Evolutionary conservation across 2,888 invertebrate species (phyloP), one percentile per base, ranked within the genome.

Genomic region (Synergus umbraculus): DNA sequence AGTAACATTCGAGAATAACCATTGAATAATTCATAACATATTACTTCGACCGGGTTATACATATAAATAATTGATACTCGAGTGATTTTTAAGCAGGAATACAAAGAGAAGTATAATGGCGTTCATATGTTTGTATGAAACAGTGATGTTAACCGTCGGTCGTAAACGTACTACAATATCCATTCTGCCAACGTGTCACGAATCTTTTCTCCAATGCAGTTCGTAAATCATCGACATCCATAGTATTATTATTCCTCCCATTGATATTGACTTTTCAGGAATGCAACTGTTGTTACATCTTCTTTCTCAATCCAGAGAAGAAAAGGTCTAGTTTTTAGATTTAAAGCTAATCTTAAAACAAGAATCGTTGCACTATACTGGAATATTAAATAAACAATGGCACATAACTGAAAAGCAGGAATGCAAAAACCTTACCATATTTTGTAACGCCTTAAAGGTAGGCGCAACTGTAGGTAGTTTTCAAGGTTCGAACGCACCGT

Each of bases 121-220:
- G 8, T 46, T 46, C 22, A 29, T 65, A 65, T n/a, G 46, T 67
- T 46, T 29, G 67, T 67, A 67, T 67, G 22, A 46, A 67, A 46
- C 46, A 44, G 46, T 41, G 3, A 67, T 67, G 44, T 67, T 67
- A 67, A 67, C 46, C 46, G 22, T 46, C 46, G 67, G 46, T 67
- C 46, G 67, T 67, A 67, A 67, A 67, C 22, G 46, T 46, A 46
- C 46, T 67, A 46, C 67, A 67, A 67, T 67, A 22, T 44, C 46
- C 67, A 13, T 46, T 67, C 67, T 67, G 22, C 67, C 67, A 67
- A 67, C 67, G 46, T 67, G 67, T 67, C 46, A 46, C 46, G 67
- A 49, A 49, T 49, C n/a, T n/a, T 22, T 46, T 67, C 18, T 46
- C 22, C 67, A 67, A 46, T 67, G 46, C 44, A 22, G 67, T 67